These are phyloP conservation scores for Tragopan temminckii DNA, from an alignment of 2,797 vertebrate species.

Conservation along the genomic window DNA sequence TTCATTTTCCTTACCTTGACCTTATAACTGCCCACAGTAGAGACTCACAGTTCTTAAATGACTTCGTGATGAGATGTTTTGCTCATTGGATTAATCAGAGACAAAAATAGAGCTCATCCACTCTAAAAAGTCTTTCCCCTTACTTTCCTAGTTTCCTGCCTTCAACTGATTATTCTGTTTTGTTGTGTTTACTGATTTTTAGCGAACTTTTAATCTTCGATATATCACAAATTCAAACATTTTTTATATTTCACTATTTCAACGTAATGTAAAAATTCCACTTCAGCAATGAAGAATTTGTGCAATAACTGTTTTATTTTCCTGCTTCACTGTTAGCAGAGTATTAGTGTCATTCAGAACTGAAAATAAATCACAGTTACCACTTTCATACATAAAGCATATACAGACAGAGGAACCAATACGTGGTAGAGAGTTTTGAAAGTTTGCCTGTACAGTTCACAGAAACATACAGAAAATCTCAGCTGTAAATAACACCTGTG, in stretches of 20 bases:
- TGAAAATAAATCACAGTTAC: neutral
- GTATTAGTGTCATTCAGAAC: neutral
- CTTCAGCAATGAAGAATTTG: neutral
- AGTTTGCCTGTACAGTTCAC: neutral
- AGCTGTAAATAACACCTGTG: neutral
- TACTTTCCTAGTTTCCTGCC: neutral
- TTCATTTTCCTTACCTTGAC: neutral
- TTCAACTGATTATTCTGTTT: neutral
- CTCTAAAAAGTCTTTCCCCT: neutral
- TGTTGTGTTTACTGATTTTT: neutral
- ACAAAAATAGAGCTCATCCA: neutral
- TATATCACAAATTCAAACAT: neutral
- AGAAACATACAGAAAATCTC: neutral
- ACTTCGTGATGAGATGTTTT: neutral
- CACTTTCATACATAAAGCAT: neutral
- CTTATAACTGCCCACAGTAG: neutral
- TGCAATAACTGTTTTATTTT: neutral
- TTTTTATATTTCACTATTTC: neutral
- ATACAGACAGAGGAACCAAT: neutral
- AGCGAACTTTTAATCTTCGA: neutral
- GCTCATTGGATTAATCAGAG: neutral
- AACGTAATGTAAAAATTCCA: neutral
- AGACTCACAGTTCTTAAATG: neutral
- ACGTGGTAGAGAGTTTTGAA: neutral
- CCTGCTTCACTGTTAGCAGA: neutral